phyloP scores from a whole-genome alignment of 1,140 invertebrate species.

The Scaptomyza hsui region DNA sequence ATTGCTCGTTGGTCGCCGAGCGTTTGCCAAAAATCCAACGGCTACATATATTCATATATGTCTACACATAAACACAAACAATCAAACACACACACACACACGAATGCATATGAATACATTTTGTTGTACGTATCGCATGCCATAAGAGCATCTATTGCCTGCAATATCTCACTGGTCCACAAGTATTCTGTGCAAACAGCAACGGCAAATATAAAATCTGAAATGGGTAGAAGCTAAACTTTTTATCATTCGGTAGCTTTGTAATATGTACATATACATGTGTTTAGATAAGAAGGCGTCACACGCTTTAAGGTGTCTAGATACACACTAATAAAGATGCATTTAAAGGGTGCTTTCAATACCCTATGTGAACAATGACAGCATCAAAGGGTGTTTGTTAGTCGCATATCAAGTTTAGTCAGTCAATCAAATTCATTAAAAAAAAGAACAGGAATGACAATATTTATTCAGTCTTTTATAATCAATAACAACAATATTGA shows the following conservation, averaged over 20 bases:
- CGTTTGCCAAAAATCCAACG: constrained; percentile 18
- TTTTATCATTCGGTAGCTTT: constrained; percentile 11
- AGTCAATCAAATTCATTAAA: constrained; percentile 4
- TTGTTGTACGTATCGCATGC: background rate
- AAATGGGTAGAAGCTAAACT: background rate
- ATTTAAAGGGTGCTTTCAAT: background rate
- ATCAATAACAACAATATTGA: too few relatives aligned
- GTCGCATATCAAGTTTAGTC: too few relatives aligned
- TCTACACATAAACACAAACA: background rate
- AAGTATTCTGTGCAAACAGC: background rate
- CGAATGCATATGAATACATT: background rate
- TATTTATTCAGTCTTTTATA: too few relatives aligned
- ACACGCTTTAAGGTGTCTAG: constrained; percentile 1
- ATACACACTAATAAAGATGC: constrained; percentile 2
- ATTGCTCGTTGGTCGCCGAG: constrained; percentile 34
- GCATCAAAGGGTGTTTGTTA: constrained; percentile 2
- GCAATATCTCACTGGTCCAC: background rate
- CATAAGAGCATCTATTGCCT: constrained; percentile 4
- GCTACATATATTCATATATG: constrained; percentile 35
- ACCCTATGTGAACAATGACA: background rate
- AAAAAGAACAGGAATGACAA: too few relatives aligned
- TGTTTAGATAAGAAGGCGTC: constrained; percentile 13
- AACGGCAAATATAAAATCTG: constrained; percentile 1
- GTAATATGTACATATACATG: constrained; percentile 4
- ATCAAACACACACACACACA: background rate